Evolutionary conservation across 2,888 invertebrate species (phyloP), one percentile per base, ranked within the genome.

Genomic region (Drosophila bunnanda): DNA sequence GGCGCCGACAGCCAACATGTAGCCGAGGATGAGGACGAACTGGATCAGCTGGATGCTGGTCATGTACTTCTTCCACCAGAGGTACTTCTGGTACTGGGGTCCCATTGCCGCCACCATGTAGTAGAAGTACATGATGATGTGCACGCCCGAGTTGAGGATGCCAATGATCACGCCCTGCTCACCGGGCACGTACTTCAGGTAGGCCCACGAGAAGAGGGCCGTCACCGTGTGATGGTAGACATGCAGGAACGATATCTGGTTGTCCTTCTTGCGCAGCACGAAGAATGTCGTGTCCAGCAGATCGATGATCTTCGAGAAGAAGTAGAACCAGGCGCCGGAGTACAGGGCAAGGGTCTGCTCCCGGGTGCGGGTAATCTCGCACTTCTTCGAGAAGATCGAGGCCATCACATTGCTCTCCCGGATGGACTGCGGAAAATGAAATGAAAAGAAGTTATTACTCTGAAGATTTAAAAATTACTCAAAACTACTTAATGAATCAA

Each of bases 221-320:
- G 96, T 96, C 90, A 96, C 93, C 3, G 95, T 94, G 91, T 98
- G 98, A 92, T 98, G 98, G 89, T 97, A 98, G 15, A 98, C 95
- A 89, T 98, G 98, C 20, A 98, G 94, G 90, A 97, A 96, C 0
- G 97, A 95, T 28, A 98, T 96, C 92, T 98, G 98, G 61, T 95
- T 95, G 85, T 96, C 95, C 92, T 98, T 98, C 92, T 98, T 98
- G 54, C 98, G 94, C 81, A 98, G 92, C 9, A 98, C 96, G 90
- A 98, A 98, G 93, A 98, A 98, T 25, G 97, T 94, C 0, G 96
- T 97, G 89, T 97, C 97, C 68, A 96, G 89, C 0, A 97, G 93
- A 89, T 97, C 97, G 2, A 96, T 93, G 55, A 96, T 93, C 92
- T 97, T 97, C 20, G 96, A 96, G 76, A 96, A 94, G 90, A 96